Percentiles rank a stretch among this genome's conserved stretches.
Evolutionary conservation across 2,888 invertebrate species (phyloP).

Genomic region (Parascotia fuliginaria): DNA sequence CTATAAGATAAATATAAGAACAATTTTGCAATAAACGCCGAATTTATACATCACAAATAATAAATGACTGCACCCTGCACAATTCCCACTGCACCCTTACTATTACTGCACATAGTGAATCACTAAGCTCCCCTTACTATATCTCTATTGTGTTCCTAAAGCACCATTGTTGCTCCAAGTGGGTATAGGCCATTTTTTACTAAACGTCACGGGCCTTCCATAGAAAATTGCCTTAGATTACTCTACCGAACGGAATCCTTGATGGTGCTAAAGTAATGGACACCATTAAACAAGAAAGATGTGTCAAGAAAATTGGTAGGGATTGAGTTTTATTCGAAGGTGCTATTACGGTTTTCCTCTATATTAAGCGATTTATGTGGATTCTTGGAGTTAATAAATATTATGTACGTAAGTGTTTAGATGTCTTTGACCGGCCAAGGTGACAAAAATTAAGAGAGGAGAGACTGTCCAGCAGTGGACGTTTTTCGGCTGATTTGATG

Average conservation of each 20-base stretch:
- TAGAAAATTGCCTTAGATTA: conserved; percentile 41
- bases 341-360: not conserved
- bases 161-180: conserved; percentile 61
- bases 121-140: conserved; percentile 45
- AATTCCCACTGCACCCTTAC: conserved; percentile 25
- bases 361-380: not conserved
- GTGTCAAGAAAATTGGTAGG: conserved; percentile 14
- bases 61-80: too few species aligned
- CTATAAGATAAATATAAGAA: too few species aligned
- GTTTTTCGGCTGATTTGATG: too few species aligned
- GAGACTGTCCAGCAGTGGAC: too few species aligned
- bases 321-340: conserved; percentile 6
- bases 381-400: too few species aligned
- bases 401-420: too few species aligned
- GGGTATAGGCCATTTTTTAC: conserved; percentile 47
- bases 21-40: too few species aligned
- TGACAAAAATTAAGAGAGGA: too few species aligned
- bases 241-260: conserved; percentile 29
- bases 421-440: too few species aligned
- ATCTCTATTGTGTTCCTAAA: conserved; percentile 56
- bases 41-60: too few species aligned
- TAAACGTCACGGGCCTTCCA: conserved; percentile 16
- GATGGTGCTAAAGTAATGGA: conserved; percentile 30
- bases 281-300: conserved; percentile 32
- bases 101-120: conserved; percentile 45